Evolutionary conservation across 2,797 vertebrate species (phyloP), one percentile per base, ranked within the genome.

Genomic region (Chaunax sp.): DNA sequence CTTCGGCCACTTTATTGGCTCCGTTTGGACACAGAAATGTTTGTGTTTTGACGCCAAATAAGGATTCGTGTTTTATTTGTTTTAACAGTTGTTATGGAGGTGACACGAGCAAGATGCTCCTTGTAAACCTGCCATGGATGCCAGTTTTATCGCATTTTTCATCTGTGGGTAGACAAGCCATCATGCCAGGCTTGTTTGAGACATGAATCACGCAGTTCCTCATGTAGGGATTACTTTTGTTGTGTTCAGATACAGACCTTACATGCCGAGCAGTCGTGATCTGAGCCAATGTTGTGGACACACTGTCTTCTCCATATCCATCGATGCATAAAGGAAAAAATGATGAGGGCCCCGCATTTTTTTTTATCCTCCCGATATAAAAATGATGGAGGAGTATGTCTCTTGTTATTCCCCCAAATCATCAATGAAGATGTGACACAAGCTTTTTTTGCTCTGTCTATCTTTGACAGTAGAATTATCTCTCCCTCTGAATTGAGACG

Each of bases 401-500:
- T n/a, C n/a, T n/a, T n/a, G 28, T 30, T 8, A 4, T 30, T 8
- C 28, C 8, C 28, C 4, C 4, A 30, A 4, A 4, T 30, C 28
- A 30, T 30, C 8, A 30, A 30, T 30, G 28, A 30, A 8, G 28
- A 37, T 13, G 3, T 37, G 12, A 37, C 16, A 22, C 30, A 22
- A 6, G 6, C n/a, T 28, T 10, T 16, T 30, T 8, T 30, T 8
- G 4, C 25, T 14, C 12, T 3, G 18, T 44, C 15, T 37, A 51
- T 56, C 19, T 49, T 18, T 35, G 10, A 43, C 16, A 18, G 5
- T n/a, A 45, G 38, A 58, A 46, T 61, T 22, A 50, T 20, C 57
- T 45, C 8, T 52, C 26, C 22, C 15, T 50, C 58, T 68, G 46
- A 56, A 62, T 33, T 37, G 30, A 57, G 45, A 68, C 19, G 2